A percentile compares a stretch with the other conserved stretches of the same genome.
Conservation (phyloP, 2,113 vertebrate genomes). For the Oreotrochilus melanogaster region DNA sequence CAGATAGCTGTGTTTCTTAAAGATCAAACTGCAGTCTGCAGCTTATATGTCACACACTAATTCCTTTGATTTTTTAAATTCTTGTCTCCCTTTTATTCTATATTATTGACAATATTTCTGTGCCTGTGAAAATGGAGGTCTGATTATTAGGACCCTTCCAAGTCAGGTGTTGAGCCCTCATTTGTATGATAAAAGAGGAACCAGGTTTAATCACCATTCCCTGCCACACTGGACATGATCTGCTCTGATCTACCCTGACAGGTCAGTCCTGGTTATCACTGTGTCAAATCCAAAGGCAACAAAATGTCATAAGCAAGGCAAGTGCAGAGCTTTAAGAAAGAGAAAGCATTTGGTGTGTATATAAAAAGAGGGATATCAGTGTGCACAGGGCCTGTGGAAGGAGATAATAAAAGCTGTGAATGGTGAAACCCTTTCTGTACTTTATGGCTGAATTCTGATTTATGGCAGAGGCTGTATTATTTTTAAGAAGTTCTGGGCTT, state of each 20-base stretch:
- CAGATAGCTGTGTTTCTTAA: not conserved
- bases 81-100: not conserved
- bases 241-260: constrained; percentile 1
- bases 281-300: not conserved
- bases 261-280: not conserved
- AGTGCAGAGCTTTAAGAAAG: not conserved
- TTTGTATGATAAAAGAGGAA: not conserved
- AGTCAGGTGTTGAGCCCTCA: not conserved
- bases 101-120: not conserved
- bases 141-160: not conserved
- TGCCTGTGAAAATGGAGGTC: not conserved
- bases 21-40: not conserved
- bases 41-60: not conserved
- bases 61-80: not conserved
- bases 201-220: not conserved
- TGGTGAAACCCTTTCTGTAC: not conserved
- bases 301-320: not conserved
- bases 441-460: not conserved
- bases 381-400: not conserved
- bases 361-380: not conserved
- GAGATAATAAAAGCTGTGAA: not conserved
- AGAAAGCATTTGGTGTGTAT: rapidly evolving
- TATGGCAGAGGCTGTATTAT: not conserved
- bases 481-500: not conserved
- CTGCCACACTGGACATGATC: not conserved